Evolutionary conservation across 1,140 invertebrate species (phyloP).

Genomic region (Mizuhopecten yessoensis): DNA sequence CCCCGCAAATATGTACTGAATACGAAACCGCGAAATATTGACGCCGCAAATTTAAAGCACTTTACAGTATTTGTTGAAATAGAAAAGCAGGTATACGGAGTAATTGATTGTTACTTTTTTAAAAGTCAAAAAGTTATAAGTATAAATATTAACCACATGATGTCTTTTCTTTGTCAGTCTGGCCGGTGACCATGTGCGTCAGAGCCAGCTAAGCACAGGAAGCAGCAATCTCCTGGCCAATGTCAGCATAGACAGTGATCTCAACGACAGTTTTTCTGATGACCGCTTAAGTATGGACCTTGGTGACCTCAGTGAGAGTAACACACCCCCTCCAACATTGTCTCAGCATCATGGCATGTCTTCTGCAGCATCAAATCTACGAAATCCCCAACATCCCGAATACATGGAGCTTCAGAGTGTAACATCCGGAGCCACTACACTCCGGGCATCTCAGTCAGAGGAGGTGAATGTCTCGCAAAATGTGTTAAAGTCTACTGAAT

Average conservation of each 20-base stretch:
- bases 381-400: slow-evolving; percentile 69
- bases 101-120: no score
- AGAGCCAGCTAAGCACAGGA: slow-evolving; percentile 18
- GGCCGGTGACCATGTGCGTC: neutral
- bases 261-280: slow-evolving; percentile 72
- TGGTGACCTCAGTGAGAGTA: slow-evolving; percentile 59
- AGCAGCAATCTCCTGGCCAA: slow-evolving; percentile 73
- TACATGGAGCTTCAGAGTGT: slow-evolving; percentile 77
- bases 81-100: no score
- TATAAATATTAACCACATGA: no score
- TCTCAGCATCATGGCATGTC: slow-evolving; percentile 47
- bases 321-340: slow-evolving; percentile 57
- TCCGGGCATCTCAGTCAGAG: slow-evolving; percentile 40
- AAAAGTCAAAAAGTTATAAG: no score
- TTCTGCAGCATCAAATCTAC: slow-evolving; percentile 57
- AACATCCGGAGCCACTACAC: slow-evolving; percentile 63
- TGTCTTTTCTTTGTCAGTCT: neutral
- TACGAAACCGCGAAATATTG: no score
- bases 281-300: slow-evolving; percentile 71
- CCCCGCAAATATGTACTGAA: no score
- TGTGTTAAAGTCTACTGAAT: neutral
- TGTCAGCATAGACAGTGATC: slow-evolving; percentile 78
- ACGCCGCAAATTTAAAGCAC: no score
- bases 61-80: no score
- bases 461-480: slow-evolving; percentile 20